These are phyloP conservation scores for Sphenopsis melanotis DNA, from an alignment of 2,797 vertebrate species.

Conservation along the genomic window DNA sequence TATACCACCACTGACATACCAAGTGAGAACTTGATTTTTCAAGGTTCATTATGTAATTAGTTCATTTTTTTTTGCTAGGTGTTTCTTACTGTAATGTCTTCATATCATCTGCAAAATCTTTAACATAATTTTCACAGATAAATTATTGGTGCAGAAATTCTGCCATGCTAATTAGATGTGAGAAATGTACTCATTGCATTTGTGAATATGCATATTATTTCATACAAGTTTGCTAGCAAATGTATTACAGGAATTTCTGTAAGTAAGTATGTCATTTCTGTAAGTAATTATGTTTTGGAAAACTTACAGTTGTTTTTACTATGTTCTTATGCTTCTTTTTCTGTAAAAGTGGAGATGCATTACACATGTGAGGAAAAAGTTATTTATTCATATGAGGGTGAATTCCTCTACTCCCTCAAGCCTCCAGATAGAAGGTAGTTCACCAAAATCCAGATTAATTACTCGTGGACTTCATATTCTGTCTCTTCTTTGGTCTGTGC, in stretches of 20 bases:
- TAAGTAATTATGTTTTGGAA: neutral
- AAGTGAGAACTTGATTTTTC: constrained; percentile 36
- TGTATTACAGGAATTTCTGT: neutral
- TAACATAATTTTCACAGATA: constrained; percentile 35
- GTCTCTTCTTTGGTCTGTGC: neutral
- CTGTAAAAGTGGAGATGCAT: neutral
- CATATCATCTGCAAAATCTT: constrained; percentile 33
- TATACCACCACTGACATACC: neutral
- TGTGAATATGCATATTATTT: constrained; percentile 15
- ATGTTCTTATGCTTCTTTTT: neutral
- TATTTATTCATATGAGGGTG: neutral
- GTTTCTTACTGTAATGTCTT: constrained; percentile 38
- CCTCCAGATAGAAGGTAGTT: neutral
- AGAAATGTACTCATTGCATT: neutral
- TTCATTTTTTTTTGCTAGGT: neutral
- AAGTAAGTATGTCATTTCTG: neutral
- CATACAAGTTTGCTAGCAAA: neutral
- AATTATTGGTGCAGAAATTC: constrained; percentile 14
- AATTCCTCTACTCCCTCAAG: neutral
- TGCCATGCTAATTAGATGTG: neutral
- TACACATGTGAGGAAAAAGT: neutral
- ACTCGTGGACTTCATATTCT: neutral
- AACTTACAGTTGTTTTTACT: neutral
- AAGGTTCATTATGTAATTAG: constrained; percentile 47
- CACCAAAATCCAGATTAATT: neutral